Evolutionary conservation across 2,797 vertebrate genomes (phyloP), one percentile per base, ranked within the genome.

Genomic region (Neosilurus mollespiculum): DNA sequence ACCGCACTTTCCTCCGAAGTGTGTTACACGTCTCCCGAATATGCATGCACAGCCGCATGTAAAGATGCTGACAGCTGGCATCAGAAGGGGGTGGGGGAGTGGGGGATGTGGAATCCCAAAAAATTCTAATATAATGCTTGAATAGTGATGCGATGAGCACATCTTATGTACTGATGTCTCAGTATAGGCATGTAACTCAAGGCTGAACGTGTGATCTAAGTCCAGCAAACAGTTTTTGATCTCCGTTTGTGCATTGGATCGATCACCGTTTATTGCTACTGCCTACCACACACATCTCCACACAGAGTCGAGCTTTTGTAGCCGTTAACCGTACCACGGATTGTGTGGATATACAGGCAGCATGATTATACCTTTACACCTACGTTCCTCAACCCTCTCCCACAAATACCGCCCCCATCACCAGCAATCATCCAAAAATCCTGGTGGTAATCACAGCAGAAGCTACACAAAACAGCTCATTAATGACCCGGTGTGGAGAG

Each of bases 401-500:
- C 51, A 54, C 49, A n/a, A 43, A 62, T 58, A 61, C 58, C 37
- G 20, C 4, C 37, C n/a, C 7, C 20, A 22, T 3, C 58, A 64
- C 11, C 15, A 26, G n/a, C 5, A 51, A 64, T 14, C 43, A 53
- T 53, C 15, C 34, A n/a, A 15, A 77, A 59, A 59, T 62, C 58
- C 37, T 56, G 49, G 22, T 18, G 54, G 26, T 8, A 76, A 76
- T 37, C 14, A 37, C 11, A 76, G 73, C 37, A 71, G 10, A 51
- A 30, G 69, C 62, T 58, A 73, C 61, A 80, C 26, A 66, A 20
- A 18, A 58, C 81, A 80, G 15, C 62, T 82, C 71, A 82, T 82
- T 85, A 82, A 54, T 77, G 77, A 76, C 62, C 53, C 24, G 2
- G 30, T 14, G 62, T 72, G 77, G 79, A 77, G 72, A 80, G 78